phyloP scores from a whole-genome alignment of 2,888 invertebrate species.

The Dascillus cervinus region DNA sequence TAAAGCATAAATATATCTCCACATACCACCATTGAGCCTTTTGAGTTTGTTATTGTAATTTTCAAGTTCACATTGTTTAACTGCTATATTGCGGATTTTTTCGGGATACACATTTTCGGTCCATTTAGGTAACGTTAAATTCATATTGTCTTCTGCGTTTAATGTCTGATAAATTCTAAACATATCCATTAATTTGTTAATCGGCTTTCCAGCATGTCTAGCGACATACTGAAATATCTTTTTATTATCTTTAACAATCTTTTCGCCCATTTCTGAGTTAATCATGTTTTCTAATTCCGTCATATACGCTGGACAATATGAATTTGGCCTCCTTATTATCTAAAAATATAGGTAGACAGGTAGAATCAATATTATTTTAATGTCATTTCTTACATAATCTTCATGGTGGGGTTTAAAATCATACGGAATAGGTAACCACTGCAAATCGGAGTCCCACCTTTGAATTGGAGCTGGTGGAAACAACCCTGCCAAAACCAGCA shows the following conservation, averaged over 20 bases:
- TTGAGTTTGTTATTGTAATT: neutral
- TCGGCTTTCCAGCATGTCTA: neutral
- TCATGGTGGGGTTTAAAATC: constrained; percentile 25
- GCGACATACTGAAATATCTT: neutral
- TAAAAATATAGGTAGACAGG: neutral
- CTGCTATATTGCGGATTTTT: neutral
- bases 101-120: neutral
- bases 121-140: neutral
- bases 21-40: neutral
- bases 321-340: neutral
- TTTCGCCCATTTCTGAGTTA: neutral
- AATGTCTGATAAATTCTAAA: neutral
- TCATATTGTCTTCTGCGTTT: neutral
- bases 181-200: neutral
- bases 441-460: constrained; percentile 42
- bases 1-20: too few relatives aligned
- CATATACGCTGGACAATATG: neutral
- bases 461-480: constrained; percentile 52
- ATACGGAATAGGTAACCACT: constrained; percentile 56
- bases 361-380: constrained; percentile 1
- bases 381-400: constrained; percentile 28
- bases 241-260: neutral
- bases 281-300: neutral
- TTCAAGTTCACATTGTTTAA: neutral
- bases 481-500: constrained; percentile 59